Evolutionary conservation across 2,888 invertebrate species (phyloP), one percentile per base, ranked within the genome.

Genomic region (Clunio marinus): DNA sequence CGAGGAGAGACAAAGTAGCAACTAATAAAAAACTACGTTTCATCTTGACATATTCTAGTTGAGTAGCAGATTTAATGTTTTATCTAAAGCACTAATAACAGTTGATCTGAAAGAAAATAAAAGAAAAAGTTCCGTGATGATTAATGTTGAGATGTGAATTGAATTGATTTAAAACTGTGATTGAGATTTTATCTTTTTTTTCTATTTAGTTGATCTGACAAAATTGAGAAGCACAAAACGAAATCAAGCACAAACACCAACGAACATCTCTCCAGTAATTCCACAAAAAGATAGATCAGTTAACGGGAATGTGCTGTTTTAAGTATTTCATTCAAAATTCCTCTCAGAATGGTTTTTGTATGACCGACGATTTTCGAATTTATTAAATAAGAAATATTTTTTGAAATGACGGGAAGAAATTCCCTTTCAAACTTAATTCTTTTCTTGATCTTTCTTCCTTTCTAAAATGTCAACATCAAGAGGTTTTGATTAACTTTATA

Each of bases 241-340:
- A 51, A 51, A 51, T 20, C n/a, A 51, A 22, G 20, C 7, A 57
- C 57, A 57, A 45, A 20, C 57, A 57, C 57, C 7, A 27, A 24
- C 4, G 45, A 13, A 45, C 3, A 45, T 45, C 45, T n/a, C 27
- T 7, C 27, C 13, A 25, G 8, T 13, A 57, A 27, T n/a, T 27
- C 27, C 25, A 10, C 8, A 25, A 17, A 22, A 27, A 57, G 57
- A 57, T 57, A 57, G 57, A 57, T 57, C 57, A 27, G n/a, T 25
- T 57, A 57, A 57, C 57, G 57, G 57, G 10, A 57, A 15, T 27
- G 25, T 20, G 57, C 2, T n/a, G n/a, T n/a, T n/a, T n/a, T n/a
- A n/a, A n/a, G n/a, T n/a, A 27, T 2, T 51, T 51, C 51, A 22
- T 22, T 51, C 57, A n/a, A 57, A 57, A 27, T 57, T 27, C 27